These are phyloP conservation scores for Caranx ignobilis DNA, from an alignment of 2,113 vertebrate species.

Conservation along the genomic window DNA sequence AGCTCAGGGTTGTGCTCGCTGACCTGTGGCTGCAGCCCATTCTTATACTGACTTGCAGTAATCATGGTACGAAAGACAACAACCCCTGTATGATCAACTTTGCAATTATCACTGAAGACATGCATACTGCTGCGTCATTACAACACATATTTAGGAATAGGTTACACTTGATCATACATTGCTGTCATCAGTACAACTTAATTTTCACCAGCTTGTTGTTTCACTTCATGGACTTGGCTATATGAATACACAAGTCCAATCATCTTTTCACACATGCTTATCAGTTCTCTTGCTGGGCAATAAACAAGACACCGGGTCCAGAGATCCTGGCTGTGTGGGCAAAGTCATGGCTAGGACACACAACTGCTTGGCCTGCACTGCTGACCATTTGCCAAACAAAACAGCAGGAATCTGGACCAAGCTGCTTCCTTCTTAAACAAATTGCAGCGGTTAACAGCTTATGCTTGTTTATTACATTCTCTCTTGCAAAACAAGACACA, in stretches of 20 bases:
- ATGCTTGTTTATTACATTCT: background rate
- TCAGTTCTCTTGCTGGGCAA: conserved; percentile 35
- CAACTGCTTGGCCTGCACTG: conserved; percentile 10
- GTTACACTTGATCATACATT: too few relatives aligned
- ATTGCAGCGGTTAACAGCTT: background rate
- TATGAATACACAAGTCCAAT: conserved; percentile 24
- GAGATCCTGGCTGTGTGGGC: conserved; percentile 58
- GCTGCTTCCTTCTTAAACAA: conserved; percentile 34
- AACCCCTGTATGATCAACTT: too few relatives aligned
- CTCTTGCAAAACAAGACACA: background rate
- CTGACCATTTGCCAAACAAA: conserved; percentile 46
- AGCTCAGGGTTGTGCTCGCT: too few relatives aligned
- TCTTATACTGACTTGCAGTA: too few relatives aligned
- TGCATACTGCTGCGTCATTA: too few relatives aligned
- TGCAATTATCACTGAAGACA: too few relatives aligned
- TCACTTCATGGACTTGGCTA: background rate
- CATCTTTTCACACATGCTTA: conserved; percentile 60
- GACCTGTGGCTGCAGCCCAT: too few relatives aligned
- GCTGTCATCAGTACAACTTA: too few relatives aligned
- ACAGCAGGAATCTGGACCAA: conserved; percentile 44
- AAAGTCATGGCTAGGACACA: conserved; percentile 78
- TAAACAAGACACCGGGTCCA: conserved; percentile 57
- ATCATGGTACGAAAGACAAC: too few relatives aligned
- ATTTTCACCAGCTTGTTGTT: background rate
- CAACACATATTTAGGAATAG: too few relatives aligned